phyloP scores from a whole-genome alignment of 2,113 vertebrate genomes.

The Etia nguti region DNA sequence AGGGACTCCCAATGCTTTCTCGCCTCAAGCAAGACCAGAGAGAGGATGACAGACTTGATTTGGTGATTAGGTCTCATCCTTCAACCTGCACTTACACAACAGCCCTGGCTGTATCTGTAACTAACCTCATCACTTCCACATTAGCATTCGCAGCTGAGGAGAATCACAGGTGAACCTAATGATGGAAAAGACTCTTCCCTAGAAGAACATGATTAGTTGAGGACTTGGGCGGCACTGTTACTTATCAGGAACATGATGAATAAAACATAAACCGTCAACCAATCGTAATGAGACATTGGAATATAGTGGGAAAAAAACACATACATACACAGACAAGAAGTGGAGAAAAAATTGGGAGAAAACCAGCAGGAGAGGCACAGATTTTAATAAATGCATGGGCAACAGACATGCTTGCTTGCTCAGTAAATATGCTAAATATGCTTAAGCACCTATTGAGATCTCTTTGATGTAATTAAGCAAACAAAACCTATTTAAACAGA shows the following conservation, averaged over 20 bases:
- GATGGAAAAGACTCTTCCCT: neutral
- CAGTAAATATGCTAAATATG: neutral
- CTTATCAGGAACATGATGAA: constrained; percentile 18
- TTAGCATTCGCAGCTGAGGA: constrained; percentile 13
- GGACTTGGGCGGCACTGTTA: neutral
- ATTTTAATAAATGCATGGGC: neutral
- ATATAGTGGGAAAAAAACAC: neutral
- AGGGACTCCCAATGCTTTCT: neutral
- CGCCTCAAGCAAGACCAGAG: neutral
- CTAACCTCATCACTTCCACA: constrained; percentile 23
- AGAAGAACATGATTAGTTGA: constrained; percentile 35
- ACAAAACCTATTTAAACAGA: neutral
- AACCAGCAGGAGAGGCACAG: neutral
- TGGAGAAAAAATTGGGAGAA: neutral
- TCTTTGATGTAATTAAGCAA: neutral
- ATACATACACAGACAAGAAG: neutral
- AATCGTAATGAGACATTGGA: neutral
- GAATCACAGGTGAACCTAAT: constrained; percentile 32
- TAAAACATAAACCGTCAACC: constrained; percentile 29
- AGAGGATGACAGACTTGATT: constrained; percentile 8
- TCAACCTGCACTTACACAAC: constrained; percentile 8
- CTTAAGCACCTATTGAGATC: neutral
- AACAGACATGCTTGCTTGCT: neutral
- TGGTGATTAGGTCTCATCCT: constrained; percentile 28
- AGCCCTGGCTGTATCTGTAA: neutral